Evolutionary conservation across 2,113 vertebrate genomes (phyloP), one percentile per base, ranked within the genome.

Genomic region (Amphiprion percula): DNA sequence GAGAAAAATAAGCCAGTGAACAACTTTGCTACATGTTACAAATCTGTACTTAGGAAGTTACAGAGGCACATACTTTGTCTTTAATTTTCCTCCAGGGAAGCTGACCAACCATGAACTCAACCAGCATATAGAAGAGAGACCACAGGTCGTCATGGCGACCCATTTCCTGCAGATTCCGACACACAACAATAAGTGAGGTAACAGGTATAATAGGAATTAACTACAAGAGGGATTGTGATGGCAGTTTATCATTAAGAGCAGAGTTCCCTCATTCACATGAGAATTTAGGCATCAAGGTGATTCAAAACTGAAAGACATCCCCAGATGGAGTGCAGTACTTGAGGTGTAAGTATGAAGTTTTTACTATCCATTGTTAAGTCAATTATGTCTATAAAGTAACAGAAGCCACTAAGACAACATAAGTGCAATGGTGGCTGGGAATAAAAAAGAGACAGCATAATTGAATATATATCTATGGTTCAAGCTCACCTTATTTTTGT

Each of bases 121-220:
- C 98, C 89, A 99, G 94, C 98, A 99, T 99, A 91, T 99, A 99
- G 91, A 99, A 99, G 9, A 99, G 95, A 63, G 98, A 99, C 98
- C 98, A 99, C 80, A 99, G 95, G 86, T 99, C 98, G 74, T 99
- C 98, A 56, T 99, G 98, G 37, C 98, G 96, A 88, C 98, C 97
- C 97, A 99, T 99, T 94, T 99, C 98, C 98, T 99, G 92, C 58
- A 77, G 26, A 87, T 39, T 61, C 30, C 47, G 21, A 85, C 2
- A 68, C 1, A 17, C 11, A 24, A 39, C 9, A 26, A 30, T 0
- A 52, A 11, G 0, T 54, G 15, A 74, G 26, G 9, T 15, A 56
- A 21, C 17, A 49, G n/a, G 17, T 50, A 17, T 49, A 30, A 60
- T 6, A 28, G 16, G 21, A 28, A 1, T 4, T 4, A 47, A n/a